phyloP scores from a whole-genome alignment of 2,888 invertebrate species.

The Eurytoma californica region DNA sequence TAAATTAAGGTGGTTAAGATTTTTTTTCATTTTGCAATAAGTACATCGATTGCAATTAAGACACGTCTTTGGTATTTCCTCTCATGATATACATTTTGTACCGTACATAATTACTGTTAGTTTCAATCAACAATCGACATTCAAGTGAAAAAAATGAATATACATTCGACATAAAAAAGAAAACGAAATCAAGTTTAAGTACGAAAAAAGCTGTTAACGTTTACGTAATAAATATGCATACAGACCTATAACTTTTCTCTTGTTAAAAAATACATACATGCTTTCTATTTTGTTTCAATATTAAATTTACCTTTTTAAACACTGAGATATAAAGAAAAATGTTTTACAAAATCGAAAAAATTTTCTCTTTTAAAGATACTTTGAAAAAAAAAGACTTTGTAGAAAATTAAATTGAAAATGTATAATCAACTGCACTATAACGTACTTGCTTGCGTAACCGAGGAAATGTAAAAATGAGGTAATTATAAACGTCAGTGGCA shows the following conservation, averaged over 20 bases:
- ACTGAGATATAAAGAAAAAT: constrained; percentile 32
- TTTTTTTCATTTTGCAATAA: constrained; percentile 62
- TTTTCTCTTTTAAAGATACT: constrained; percentile 16
- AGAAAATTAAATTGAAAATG: constrained; percentile 3
- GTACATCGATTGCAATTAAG: constrained; percentile 70
- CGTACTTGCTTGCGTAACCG: constrained; percentile 25
- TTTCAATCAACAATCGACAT: constrained; percentile 26
- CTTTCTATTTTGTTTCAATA: constrained; percentile 27
- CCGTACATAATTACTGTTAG: constrained; percentile 37
- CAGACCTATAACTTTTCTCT: constrained; percentile 44
- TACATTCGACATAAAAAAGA: constrained; percentile 25
- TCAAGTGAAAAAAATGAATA: constrained; percentile 34
- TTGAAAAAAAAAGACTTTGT: constrained; percentile 20
- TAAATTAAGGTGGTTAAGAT: constrained; percentile 23
- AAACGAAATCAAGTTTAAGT: constrained; percentile 49
- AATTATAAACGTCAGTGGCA: constrained; percentile 44
- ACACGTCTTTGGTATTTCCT: constrained; percentile 71
- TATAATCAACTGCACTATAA: constrained; percentile 24
- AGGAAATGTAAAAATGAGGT: constrained; percentile 39
- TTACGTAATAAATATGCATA: constrained; percentile 47
- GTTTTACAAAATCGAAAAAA: constrained; percentile 16
- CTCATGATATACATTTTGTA: constrained; percentile 56
- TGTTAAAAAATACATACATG: constrained; percentile 44
- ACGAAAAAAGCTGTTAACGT: constrained; percentile 44
- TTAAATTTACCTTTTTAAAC: constrained; percentile 17